Base-by-base conservation (phyloP, 2,888 invertebrate species). In the Epistrophella euchroma region DNA sequence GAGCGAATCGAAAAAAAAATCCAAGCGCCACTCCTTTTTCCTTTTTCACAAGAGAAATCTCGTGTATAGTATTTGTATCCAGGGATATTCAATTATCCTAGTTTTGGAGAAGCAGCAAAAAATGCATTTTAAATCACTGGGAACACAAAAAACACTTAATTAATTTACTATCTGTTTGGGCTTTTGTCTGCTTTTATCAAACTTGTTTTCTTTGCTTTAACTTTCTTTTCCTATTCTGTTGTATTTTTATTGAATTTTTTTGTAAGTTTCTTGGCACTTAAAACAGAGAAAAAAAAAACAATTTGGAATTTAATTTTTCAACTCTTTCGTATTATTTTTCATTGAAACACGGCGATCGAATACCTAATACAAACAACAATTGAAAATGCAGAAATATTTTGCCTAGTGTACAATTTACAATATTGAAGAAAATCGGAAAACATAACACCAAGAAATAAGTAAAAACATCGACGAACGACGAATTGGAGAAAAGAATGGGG, bases 1-100 rank as follows among this genome's bases (percentile, higher is more conserved):
- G 66, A 58, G 56, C 64, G 56, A 81, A 64, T 62, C 32, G 55
- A 68, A 66, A 79, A 66, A 79, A 73, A 72, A 68, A 81, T 85
- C 85, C 85, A 81, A 85, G 85, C 85, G 85, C 85, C 85, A 85
- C 85, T 85, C 85, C 85, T 85, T 85, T 85, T 85, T 85, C 56
- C 76, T 55, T 75, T 56, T 72, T 37, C 50, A 17, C 50, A 32
- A 28, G 66, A 37, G 45, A 62, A 64, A 35, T 47, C 64, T 50
- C 75, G 66, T 60, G 58, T 62, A 64, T 52, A 17, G 66, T 75
- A 56, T 47, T 52, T 55, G 62, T 80, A 85, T 85, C 85, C 85
- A 81, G 85, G 85, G 84, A 74, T 64, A 66, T 56, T 47, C 50
- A 28, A 9, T 45, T 72, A 85, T 85, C 81, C 85, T 80, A 66